Evolutionary conservation across 2,888 invertebrate species (phyloP).

Genomic region (Orthosia cruda): DNA sequence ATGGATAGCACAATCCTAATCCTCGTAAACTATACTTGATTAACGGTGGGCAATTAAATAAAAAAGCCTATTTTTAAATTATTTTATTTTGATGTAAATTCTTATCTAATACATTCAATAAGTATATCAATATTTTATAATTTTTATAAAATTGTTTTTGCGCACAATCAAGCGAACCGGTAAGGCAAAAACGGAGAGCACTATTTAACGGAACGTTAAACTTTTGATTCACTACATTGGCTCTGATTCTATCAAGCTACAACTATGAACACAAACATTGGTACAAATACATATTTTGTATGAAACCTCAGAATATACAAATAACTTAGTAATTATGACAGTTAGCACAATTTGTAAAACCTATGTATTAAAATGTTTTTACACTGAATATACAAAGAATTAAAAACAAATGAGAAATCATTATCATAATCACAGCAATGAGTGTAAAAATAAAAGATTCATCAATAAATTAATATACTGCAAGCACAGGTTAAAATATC

Average conservation of each 20-base stretch:
- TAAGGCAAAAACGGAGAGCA: conserved; percentile 38
- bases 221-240: conserved; percentile 31
- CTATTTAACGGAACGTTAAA: conserved; percentile 18
- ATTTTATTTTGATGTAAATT: conserved; percentile 63
- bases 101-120: conserved; percentile 64
- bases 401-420: conserved; percentile 34
- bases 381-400: conserved; percentile 49
- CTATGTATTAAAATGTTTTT: conserved; percentile 36
- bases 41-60: not conserved
- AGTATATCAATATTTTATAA: conserved; percentile 46
- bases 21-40: not conserved
- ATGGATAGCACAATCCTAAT: not conserved
- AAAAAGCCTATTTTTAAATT: conserved; percentile 24
- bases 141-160: conserved; percentile 34
- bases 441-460: conserved; percentile 47
- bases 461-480: conserved; percentile 37
- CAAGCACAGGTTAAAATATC: conserved; percentile 34
- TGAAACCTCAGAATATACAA: conserved; percentile 59
- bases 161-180: conserved; percentile 40
- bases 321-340: conserved; percentile 51
- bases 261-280: conserved; percentile 53
- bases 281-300: conserved; percentile 32
- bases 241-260: conserved; percentile 27
- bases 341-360: conserved; percentile 42
- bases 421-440: conserved; percentile 52